Evolutionary conservation across 2,888 invertebrate species (phyloP).

Genomic region (Meliscaeva auricollis): DNA sequence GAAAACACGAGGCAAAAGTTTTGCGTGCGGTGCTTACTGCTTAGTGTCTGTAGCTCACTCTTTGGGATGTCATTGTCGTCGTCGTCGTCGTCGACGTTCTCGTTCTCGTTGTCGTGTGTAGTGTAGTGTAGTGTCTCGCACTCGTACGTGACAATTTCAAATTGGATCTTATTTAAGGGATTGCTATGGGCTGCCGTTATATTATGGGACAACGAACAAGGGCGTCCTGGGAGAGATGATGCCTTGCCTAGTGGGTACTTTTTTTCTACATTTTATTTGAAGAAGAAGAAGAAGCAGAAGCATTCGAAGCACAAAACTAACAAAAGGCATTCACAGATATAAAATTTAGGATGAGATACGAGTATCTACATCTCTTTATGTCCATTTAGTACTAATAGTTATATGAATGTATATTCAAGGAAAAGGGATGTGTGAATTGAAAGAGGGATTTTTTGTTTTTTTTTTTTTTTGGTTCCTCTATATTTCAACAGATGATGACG

Average conservation of each 20-base stretch:
- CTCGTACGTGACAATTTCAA: constrained; percentile 71
- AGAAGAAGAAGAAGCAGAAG: neutral
- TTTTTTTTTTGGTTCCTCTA: neutral
- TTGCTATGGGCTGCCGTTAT: constrained; percentile 4
- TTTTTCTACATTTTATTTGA: neutral
- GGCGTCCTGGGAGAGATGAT: constrained; percentile 21
- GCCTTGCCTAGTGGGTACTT: constrained; percentile 6
- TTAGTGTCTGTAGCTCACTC: constrained; percentile 37
- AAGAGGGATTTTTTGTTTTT: neutral
- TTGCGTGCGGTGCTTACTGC: constrained; percentile 47
- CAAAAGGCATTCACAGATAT: constrained; percentile 19
- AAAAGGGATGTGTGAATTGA: constrained; percentile 46
- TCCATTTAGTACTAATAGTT: constrained; percentile 51
- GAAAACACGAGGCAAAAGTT: constrained; percentile 12
- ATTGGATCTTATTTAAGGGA: constrained; percentile 71
- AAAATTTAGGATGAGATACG: neutral
- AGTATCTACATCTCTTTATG: constrained; percentile 47
- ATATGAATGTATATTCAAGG: neutral
- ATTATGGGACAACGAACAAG: constrained; percentile 27
- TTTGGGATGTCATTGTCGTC: constrained; percentile 42
- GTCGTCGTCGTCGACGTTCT: neutral
- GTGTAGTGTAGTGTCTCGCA: constrained; percentile 38
- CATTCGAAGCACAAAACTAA: constrained; percentile 2
- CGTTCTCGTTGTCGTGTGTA: neutral
- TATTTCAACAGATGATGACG: constrained; percentile 46